Percentiles rank a stretch among this genome's conserved stretches.
Conservation (phyloP, 2,888 invertebrate species). For the Heliconius erato region DNA sequence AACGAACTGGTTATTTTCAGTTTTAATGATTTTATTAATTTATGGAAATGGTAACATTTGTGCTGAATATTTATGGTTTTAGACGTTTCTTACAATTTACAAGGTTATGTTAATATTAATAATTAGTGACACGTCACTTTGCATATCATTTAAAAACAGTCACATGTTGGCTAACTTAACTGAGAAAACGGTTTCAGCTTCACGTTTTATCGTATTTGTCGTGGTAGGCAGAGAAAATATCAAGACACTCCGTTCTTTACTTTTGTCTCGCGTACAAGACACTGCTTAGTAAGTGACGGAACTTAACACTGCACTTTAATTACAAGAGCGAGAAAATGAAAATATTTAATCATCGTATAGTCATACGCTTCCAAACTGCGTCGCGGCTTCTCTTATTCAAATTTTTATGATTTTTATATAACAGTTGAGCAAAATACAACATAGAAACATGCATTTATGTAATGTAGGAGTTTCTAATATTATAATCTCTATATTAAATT, state of each 20-base stretch:
- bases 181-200: neutral
- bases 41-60: neutral
- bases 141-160: neutral
- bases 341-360: too few relatives aligned
- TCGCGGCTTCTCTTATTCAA: too few relatives aligned
- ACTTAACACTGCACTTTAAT: neutral
- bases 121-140: too few relatives aligned
- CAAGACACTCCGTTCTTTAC: neutral
- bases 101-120: neutral
- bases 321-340: too few relatives aligned
- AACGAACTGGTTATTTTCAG: neutral
- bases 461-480: neutral
- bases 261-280: neutral
- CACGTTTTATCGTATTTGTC: neutral
- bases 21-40: neutral
- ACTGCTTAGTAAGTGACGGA: neutral
- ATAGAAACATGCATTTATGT: neutral
- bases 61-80: neutral
- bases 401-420: too few relatives aligned
- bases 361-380: too few relatives aligned
- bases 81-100: neutral
- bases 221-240: neutral
- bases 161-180: neutral
- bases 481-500: constrained; percentile 13
- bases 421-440: neutral